Conservation (phyloP, 2,888 invertebrate species). For the Nysson spinosus region DNA sequence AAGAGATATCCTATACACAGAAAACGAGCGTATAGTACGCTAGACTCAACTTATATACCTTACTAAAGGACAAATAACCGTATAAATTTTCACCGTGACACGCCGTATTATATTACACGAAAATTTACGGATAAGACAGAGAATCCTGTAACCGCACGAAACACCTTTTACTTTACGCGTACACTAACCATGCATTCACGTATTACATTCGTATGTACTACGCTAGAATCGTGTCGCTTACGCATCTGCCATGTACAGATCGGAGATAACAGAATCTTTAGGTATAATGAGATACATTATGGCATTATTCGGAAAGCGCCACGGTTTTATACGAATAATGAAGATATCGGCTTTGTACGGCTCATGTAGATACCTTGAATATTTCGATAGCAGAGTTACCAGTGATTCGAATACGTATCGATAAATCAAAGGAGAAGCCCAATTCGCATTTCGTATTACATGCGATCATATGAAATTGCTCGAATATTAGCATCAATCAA, state of each 20-base stretch:
- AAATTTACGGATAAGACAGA: slow-evolving; percentile 5
- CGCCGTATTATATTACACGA: slow-evolving; percentile 33
- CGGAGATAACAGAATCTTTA: slow-evolving; percentile 21
- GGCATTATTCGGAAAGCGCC: slow-evolving; percentile 4
- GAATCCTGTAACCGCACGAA: too few relatives aligned
- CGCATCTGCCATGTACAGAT: slow-evolving; percentile 4
- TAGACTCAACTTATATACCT: slow-evolving; percentile 34
- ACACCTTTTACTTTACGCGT: too few relatives aligned
- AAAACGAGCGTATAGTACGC: slow-evolving; percentile 41
- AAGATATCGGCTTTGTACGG: slow-evolving; percentile 40
- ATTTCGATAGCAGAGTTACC: slow-evolving; percentile 41
- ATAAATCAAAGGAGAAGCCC: background rate
- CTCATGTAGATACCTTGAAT: slow-evolving; percentile 33
- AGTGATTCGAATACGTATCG: slow-evolving; percentile 18
- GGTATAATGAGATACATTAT: slow-evolving; percentile 14
- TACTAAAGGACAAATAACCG: slow-evolving; percentile 52
- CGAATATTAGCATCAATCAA: too few relatives aligned
- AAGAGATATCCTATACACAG: slow-evolving; percentile 27
- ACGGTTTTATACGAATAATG: slow-evolving; percentile 31
- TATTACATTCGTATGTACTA: slow-evolving; percentile 10
- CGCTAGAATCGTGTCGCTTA: background rate
- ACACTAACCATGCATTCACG: background rate
- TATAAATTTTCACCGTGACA: slow-evolving; percentile 48
- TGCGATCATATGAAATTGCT: too few relatives aligned
- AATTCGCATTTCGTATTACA: background rate